Evolutionary conservation across 2,113 vertebrate species (phyloP).

Genomic region (Chascanopsetta lugubris): DNA sequence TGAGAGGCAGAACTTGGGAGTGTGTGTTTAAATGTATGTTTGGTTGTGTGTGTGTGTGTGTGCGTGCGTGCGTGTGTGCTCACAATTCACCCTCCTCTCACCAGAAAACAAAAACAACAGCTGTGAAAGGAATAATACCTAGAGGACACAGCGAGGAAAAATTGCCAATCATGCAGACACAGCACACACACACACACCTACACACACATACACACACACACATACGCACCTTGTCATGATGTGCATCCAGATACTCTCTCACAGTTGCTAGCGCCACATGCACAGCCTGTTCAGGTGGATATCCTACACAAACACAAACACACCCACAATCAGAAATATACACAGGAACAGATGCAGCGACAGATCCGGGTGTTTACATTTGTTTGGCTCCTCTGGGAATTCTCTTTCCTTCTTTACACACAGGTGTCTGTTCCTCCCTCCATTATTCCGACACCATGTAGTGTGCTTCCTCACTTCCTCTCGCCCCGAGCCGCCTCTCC

Average conservation of each 20-base stretch:
- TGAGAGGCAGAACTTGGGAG: conserved; percentile 49
- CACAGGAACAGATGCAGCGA: conserved; percentile 47
- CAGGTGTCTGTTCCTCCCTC: conserved; percentile 37
- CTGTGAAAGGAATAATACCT: conserved; percentile 76
- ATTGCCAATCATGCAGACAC: conserved; percentile 55
- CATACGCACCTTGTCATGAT: conserved; percentile 73
- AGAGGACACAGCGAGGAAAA: conserved; percentile 65
- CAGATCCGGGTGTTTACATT: conserved; percentile 43
- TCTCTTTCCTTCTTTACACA: conserved; percentile 5
- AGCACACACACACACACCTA: conserved; percentile 36
- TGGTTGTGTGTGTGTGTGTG: conserved; percentile 32
- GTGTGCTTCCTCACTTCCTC: conserved; percentile 22
- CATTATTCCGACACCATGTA: conserved; percentile 20
- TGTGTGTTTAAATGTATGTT: conserved; percentile 50
- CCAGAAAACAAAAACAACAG: conserved; percentile 79
- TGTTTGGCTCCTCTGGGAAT: conserved; percentile 1
- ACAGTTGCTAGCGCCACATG: conserved; percentile 79
- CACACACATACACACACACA: conserved; percentile 12
- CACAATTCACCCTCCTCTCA: conserved; percentile 53
- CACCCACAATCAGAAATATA: conserved; percentile 43
- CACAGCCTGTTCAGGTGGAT: conserved; percentile 80
- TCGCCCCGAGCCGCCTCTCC: conserved; percentile 24
- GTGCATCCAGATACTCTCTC: conserved; percentile 80
- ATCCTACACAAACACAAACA: conserved; percentile 72
- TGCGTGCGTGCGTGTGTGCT: conserved; percentile 7